These are phyloP conservation scores for Thaleichthys pacificus DNA, from an alignment of 2,797 vertebrate genomes.

Conservation along the genomic window DNA sequence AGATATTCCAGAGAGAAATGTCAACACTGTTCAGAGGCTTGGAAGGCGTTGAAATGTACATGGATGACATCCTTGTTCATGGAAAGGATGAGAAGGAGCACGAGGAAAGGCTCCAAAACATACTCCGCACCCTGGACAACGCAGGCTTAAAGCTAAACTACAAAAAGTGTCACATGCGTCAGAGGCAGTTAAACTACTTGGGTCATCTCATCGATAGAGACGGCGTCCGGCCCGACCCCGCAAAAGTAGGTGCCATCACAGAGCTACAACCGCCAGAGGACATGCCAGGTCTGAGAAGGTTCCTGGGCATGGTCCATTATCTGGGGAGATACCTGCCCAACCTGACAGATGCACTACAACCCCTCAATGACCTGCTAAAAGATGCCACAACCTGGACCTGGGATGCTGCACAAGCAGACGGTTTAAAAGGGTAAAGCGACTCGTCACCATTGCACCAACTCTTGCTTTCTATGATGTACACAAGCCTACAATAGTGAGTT, in stretches of 20 bases:
- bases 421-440: too few relatives aligned
- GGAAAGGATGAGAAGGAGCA: constrained; percentile 4
- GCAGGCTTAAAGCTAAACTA: not conserved
- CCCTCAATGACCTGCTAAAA: too few relatives aligned
- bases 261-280: constrained; percentile 12
- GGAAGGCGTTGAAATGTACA: constrained; percentile 8
- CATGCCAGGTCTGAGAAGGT: constrained; percentile 4
- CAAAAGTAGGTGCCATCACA: constrained; percentile 6
- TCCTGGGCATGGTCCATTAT: constrained; percentile 20
- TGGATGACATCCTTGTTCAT: constrained; percentile 19
- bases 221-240: not conserved
- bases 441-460: not conserved
- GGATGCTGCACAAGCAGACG: too few relatives aligned
- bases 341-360: too few relatives aligned
- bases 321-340: not conserved
- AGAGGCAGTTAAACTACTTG: constrained; percentile 13
- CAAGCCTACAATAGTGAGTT: not conserved
- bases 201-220: constrained; percentile 4
- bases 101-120: not conserved
- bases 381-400: too few relatives aligned
- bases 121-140: not conserved
- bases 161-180: constrained; percentile 11
- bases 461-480: constrained; percentile 3
- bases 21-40: not conserved
- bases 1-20: too few relatives aligned